These are phyloP conservation scores for Chymomyza fuscimana DNA, from an alignment of 2,888 invertebrate species.

Conservation along the genomic window DNA sequence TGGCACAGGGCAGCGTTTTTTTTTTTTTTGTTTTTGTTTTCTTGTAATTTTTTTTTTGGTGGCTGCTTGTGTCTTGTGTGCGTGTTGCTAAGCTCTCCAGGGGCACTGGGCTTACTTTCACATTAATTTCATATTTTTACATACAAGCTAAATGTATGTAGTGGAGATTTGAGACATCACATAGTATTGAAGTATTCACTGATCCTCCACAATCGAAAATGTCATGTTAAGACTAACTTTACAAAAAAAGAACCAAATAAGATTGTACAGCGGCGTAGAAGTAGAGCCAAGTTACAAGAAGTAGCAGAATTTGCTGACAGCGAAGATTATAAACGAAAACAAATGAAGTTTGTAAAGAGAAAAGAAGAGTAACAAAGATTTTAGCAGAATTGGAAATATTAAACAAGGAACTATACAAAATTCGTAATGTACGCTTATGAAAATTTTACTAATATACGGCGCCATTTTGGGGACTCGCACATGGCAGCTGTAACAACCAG, in stretches of 20 bases:
- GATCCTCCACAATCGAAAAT: conserved; percentile 39
- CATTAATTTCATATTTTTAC: conserved; percentile 5
- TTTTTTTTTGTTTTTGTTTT: conserved; percentile 1
- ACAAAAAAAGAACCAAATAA: conserved; percentile 45
- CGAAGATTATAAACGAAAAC: neutral
- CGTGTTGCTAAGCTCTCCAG: conserved; percentile 53
- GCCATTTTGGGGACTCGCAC: conserved; percentile 27
- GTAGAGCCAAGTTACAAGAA: neutral
- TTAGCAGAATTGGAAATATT: neutral
- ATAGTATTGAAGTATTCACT: conserved; percentile 56
- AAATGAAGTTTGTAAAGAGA: neutral
- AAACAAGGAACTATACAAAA: conserved; percentile 66
- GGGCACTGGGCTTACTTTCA: conserved; percentile 56
- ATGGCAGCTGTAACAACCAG: conserved; percentile 65
- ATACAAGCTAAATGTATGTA: conserved; percentile 32
- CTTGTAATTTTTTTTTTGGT: conserved; percentile 7
- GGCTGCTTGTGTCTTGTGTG: conserved; percentile 14
- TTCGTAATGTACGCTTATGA: conserved; percentile 67
- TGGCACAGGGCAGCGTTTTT: conserved; percentile 5
- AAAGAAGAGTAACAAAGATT: neutral
- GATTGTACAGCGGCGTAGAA: conserved; percentile 24
- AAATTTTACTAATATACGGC: conserved; percentile 66
- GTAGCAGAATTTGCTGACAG: neutral
- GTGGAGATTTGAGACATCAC: conserved; percentile 71
- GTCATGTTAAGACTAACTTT: conserved; percentile 50